Evolutionary conservation across 2,888 invertebrate genomes (phyloP).

Genomic region (Euproctis similis): DNA sequence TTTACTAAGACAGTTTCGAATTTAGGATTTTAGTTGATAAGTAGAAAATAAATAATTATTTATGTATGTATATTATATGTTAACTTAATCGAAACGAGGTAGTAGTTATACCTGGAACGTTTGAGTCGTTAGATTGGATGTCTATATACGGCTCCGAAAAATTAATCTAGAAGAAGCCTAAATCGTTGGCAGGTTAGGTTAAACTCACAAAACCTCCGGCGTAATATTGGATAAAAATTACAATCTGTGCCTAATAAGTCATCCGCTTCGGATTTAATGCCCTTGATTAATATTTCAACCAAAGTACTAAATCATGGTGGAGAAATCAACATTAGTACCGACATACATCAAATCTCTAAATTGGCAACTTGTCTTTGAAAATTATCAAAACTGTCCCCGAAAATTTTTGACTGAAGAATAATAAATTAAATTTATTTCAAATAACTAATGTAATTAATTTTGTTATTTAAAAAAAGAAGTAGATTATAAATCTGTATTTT

Average conservation of each 20-base stretch:
- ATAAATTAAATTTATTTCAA: conserved; percentile 1
- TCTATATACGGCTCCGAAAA: conserved; percentile 19
- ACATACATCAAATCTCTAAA: not conserved
- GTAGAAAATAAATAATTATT: too few species aligned
- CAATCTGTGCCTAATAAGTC: conserved; percentile 19
- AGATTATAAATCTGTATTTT: conserved; percentile 18
- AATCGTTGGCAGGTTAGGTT: conserved; percentile 37
- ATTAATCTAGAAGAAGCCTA: conserved; percentile 39
- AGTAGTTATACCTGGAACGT: too few species aligned
- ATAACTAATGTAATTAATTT: conserved; percentile 18
- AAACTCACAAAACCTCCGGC: conserved; percentile 22
- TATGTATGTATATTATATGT: too few species aligned
- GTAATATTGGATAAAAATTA: conserved; percentile 8
- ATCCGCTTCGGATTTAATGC: conserved; percentile 27
- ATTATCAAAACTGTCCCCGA: too few species aligned
- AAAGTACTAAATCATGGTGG: conserved; percentile 7
- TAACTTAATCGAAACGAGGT: too few species aligned
- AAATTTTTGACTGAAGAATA: conserved; percentile 3
- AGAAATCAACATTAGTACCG: conserved; percentile 17
- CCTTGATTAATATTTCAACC: conserved; percentile 19
- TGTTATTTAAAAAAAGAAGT: conserved; percentile 15
- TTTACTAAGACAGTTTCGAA: too few species aligned
- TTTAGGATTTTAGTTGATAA: too few species aligned
- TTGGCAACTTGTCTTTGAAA: too few species aligned
- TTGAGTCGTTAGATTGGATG: conserved; percentile 34